Evolutionary conservation across 2,888 invertebrate genomes (phyloP).

Genomic region (Trichopoda pennipes): DNA sequence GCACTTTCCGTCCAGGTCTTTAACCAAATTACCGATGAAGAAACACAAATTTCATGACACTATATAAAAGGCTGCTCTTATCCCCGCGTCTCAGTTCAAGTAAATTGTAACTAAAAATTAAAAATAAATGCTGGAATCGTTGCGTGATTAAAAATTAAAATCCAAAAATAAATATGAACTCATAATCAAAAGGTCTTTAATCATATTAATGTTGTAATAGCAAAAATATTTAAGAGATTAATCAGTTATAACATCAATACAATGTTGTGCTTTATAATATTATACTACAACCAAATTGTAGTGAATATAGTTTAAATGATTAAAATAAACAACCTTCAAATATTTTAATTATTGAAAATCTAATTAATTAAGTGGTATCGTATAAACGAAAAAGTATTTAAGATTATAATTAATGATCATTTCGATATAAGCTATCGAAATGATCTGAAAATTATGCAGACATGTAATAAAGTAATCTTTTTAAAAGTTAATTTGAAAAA

Average conservation of each 20-base stretch:
- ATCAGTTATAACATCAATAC: background rate
- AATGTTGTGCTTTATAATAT: background rate
- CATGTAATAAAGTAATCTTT: no score
- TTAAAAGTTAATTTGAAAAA: no score
- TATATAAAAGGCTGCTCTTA: slow-evolving; percentile 10
- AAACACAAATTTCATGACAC: slow-evolving; percentile 13
- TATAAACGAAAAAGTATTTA: no score
- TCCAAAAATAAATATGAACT: slow-evolving; percentile 16
- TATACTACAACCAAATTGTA: background rate
- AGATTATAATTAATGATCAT: no score
- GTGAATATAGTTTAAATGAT: no score
- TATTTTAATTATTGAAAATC: no score
- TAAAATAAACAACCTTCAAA: no score
- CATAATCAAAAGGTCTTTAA: slow-evolving; percentile 41
- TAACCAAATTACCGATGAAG: background rate
- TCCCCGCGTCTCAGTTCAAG: background rate
- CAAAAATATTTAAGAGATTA: slow-evolving; percentile 35
- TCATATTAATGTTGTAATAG: slow-evolving; percentile 17
- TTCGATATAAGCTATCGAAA: no score
- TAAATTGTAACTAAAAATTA: background rate
- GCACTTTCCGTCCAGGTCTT: background rate
- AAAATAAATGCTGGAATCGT: slow-evolving; percentile 24
- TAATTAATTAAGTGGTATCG: no score
- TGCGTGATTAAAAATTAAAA: slow-evolving; percentile 24
- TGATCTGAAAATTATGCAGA: no score